Conservation (phyloP, 1,140 invertebrate genomes). For the Samia ricini region DNA sequence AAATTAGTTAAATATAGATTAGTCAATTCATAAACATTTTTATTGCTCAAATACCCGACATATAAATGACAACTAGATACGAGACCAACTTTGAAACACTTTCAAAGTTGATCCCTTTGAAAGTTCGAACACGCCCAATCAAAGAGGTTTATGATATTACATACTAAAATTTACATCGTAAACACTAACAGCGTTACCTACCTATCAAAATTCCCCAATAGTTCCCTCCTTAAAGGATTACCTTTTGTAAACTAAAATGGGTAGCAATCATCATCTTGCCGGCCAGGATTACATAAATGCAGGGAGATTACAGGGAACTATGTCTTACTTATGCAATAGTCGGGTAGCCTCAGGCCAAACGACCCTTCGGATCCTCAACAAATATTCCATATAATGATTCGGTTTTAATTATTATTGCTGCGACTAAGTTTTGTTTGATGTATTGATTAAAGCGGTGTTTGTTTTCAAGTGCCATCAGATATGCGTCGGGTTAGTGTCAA, state of each 20-base stretch:
- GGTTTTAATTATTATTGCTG: constrained; percentile 77
- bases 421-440: constrained; percentile 72
- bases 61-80: not conserved
- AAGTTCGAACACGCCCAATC: constrained; percentile 53
- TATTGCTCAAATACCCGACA: no score
- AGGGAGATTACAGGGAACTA: constrained; percentile 35
- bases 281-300: constrained; percentile 60
- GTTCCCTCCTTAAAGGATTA: constrained; percentile 69
- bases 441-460: constrained; percentile 76
- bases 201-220: constrained; percentile 70
- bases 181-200: constrained; percentile 56
- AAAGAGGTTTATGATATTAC: constrained; percentile 75
- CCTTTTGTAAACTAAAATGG: constrained; percentile 76
- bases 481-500: constrained; percentile 37
- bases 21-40: no score
- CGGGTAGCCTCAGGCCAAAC: constrained; percentile 48
- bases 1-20: no score
- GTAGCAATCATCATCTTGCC: constrained; percentile 72
- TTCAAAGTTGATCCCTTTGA: constrained; percentile 25
- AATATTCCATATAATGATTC: constrained; percentile 76
- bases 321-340: constrained; percentile 69
- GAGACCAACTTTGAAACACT: not conserved
- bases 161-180: constrained; percentile 72
- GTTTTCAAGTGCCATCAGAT: constrained; percentile 62
- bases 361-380: constrained; percentile 67